Conservation (phyloP, 2,888 invertebrate genomes). For the Drosophila kambysellisi region DNA sequence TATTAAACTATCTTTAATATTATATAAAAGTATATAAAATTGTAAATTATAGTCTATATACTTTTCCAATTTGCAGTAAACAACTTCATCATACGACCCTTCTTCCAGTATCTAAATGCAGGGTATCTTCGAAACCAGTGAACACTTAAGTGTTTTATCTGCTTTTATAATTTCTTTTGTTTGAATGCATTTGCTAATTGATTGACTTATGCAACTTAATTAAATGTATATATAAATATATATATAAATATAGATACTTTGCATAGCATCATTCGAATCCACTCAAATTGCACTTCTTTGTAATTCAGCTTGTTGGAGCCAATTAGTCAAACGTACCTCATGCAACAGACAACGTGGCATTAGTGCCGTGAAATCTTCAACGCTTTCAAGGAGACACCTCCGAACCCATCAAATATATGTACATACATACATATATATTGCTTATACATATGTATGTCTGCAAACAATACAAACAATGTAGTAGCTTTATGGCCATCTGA, state of each 20-base stretch:
- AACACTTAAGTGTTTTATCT: not conserved
- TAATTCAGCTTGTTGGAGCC: slow-evolving; percentile 27
- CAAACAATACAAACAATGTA: not conserved
- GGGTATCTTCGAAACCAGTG: slow-evolving; percentile 1
- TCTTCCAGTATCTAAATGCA: not conserved
- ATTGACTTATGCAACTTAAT: slow-evolving; percentile 38
- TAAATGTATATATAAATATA: slow-evolving; percentile 15
- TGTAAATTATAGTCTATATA: not conserved
- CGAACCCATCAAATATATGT: not conserved
- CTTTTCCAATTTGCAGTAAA: not conserved
- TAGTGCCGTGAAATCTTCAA: not conserved
- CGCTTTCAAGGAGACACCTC: not conserved
- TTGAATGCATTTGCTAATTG: not conserved
- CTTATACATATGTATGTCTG: not conserved
- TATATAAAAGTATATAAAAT: not conserved
- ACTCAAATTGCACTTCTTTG: slow-evolving; percentile 17
- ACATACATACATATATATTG: not conserved
- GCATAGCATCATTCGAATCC: not conserved
- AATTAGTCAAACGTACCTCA: slow-evolving; percentile 70
- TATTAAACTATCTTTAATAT: not conserved
- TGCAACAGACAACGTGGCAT: slow-evolving; percentile 54
- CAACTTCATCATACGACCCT: not conserved
- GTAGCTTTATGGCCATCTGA: not conserved
- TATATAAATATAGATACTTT: not conserved
- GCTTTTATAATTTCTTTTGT: not conserved